These are phyloP conservation scores for Pentamera pediparva DNA, from an alignment of 53 echinoderm and acorn worm species.

Conservation along the genomic window DNA sequence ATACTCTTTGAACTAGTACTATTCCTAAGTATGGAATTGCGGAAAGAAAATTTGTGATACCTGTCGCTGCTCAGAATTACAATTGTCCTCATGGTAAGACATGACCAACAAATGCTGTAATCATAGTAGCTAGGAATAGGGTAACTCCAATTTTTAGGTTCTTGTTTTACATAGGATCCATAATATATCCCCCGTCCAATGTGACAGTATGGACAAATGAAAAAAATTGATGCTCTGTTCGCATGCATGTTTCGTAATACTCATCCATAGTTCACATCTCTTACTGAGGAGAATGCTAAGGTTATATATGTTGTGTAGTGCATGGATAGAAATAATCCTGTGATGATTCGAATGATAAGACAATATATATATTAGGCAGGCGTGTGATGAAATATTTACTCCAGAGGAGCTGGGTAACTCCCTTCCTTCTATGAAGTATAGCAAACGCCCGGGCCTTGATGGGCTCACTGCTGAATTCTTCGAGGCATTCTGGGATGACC, in stretches of 20 bases:
- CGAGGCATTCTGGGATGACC: too few relatives aligned
- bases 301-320: constrained; percentile 57
- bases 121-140: constrained; percentile 45
- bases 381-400: too few relatives aligned
- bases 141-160: constrained; percentile 63
- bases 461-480: too few relatives aligned
- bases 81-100: constrained; percentile 75
- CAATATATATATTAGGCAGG: too few relatives aligned
- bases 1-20: constrained; percentile 57
- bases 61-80: constrained; percentile 73
- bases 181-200: constrained; percentile 69
- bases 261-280: constrained; percentile 72
- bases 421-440: too few relatives aligned
- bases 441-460: too few relatives aligned
- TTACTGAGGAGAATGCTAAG: constrained; percentile 61
- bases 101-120: constrained; percentile 63
- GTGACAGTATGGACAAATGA: constrained; percentile 60
- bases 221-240: constrained; percentile 59
- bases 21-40: constrained; percentile 57
- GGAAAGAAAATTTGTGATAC: constrained; percentile 57
- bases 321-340: constrained; percentile 58
- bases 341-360: constrained; percentile 45
- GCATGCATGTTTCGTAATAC: constrained; percentile 61
- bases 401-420: too few relatives aligned
- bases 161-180: constrained; percentile 52